These are phyloP conservation scores for Pyrochroa serraticornis DNA, from an alignment of 2,888 invertebrate species.

Conservation along the genomic window DNA sequence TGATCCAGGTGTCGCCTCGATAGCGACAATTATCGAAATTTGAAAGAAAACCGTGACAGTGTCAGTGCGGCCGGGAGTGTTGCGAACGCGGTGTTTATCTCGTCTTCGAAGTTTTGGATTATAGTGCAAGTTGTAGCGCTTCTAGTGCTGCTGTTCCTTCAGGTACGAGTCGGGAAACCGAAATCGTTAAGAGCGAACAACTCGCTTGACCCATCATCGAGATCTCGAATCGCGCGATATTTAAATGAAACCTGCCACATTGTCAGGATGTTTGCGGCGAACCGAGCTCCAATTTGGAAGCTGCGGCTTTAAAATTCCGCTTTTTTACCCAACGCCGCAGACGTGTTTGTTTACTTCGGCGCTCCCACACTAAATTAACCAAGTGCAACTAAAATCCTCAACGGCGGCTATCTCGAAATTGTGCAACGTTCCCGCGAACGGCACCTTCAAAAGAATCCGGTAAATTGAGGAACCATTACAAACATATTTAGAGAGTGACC, in stretches of 20 bases:
- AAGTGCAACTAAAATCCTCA: background rate
- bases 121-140: background rate
- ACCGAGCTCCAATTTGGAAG: slow-evolving; percentile 41
- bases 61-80: slow-evolving; percentile 6
- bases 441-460: slow-evolving; percentile 45
- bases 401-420: slow-evolving; percentile 3
- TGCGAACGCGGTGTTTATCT: background rate
- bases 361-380: slow-evolving; percentile 5
- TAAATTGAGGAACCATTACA: slow-evolving; percentile 55
- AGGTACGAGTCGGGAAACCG: too few relatives aligned
- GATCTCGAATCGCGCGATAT: slow-evolving; percentile 40
- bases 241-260: slow-evolving; percentile 50
- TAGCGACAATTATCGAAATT: too few relatives aligned
- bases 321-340: slow-evolving; percentile 36
- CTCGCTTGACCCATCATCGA: slow-evolving; percentile 22
- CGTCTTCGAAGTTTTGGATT: slow-evolving; percentile 6
- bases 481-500: slow-evolving; percentile 50
- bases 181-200: slow-evolving; percentile 1
- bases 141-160: too few relatives aligned
- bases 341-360: slow-evolving; percentile 13
- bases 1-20: background rate
- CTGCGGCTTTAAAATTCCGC: slow-evolving; percentile 42
- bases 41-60: background rate
- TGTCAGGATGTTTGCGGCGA: slow-evolving; percentile 44
- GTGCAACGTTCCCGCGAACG: slow-evolving; percentile 29